A percentile compares a stretch with the other conserved stretches of the same genome.
These are phyloP conservation scores for Scaptomyza polygonia DNA, from an alignment of 2,888 invertebrate species.

Conservation along the genomic window DNA sequence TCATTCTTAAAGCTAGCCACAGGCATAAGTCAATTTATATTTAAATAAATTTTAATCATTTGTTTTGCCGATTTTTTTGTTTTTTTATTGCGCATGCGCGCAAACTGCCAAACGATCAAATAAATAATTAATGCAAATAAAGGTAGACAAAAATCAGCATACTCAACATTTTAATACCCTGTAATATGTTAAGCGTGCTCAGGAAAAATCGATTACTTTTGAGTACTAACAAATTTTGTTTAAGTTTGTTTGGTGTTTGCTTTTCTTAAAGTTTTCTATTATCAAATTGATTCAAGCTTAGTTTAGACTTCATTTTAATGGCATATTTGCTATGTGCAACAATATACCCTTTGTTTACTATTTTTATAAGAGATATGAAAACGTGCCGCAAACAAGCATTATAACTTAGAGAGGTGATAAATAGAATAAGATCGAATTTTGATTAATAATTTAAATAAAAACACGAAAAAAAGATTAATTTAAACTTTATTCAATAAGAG, in stretches of 20 bases:
- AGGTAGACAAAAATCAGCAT: slow-evolving; percentile 37
- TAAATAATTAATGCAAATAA: slow-evolving; percentile 80
- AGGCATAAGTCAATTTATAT: slow-evolving; percentile 52
- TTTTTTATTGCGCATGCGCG: slow-evolving; percentile 77
- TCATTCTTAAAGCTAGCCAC: slow-evolving; percentile 26
- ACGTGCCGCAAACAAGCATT: slow-evolving; percentile 58
- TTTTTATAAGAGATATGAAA: slow-evolving; percentile 34
- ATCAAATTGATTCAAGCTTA: neutral
- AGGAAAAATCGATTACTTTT: neutral
- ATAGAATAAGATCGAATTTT: slow-evolving; percentile 70
- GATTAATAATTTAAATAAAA: slow-evolving; percentile 59
- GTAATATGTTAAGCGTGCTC: neutral
- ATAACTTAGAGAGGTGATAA: slow-evolving; percentile 49
- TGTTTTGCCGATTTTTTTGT: slow-evolving; percentile 38
- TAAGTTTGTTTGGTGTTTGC: neutral
- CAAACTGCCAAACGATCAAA: slow-evolving; percentile 76
- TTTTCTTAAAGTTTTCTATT: neutral
- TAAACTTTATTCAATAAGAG: too few relatives aligned
- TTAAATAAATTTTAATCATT: slow-evolving; percentile 73
- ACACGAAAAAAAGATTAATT: neutral
- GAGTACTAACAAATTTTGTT: fast-evolving
- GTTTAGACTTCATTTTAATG: fast-evolving
- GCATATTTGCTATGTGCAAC: neutral
- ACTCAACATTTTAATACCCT: slow-evolving; percentile 28
- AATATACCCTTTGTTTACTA: slow-evolving; percentile 9